phyloP scores from a whole-genome alignment of 2,797 vertebrate genomes.

The Peromyscus attwateri region DNA sequence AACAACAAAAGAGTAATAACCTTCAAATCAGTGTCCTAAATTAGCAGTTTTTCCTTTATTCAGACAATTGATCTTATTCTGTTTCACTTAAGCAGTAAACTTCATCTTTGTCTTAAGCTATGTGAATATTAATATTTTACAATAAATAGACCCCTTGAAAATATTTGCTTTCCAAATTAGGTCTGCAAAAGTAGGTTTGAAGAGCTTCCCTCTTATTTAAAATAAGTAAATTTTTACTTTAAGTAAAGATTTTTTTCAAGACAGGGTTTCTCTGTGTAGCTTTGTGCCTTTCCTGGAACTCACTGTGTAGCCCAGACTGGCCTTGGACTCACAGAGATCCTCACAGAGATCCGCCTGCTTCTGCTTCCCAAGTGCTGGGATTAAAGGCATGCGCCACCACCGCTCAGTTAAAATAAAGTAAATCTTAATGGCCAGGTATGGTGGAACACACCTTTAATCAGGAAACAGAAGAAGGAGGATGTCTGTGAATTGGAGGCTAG shows the following conservation, averaged over 20 bases:
- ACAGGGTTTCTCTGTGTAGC: too few relatives aligned
- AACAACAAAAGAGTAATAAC: too few relatives aligned
- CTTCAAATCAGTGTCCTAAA: slow-evolving; percentile 41
- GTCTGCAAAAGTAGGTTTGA: slow-evolving; percentile 7
- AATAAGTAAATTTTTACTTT: neutral
- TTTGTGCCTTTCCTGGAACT: too few relatives aligned
- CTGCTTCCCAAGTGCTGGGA: too few relatives aligned
- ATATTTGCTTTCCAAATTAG: neutral
- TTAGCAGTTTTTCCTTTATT: slow-evolving; percentile 17
- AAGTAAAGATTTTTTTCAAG: too few relatives aligned
- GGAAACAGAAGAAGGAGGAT: neutral
- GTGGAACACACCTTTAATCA: too few relatives aligned
- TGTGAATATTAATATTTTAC: neutral
- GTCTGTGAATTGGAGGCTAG: neutral
- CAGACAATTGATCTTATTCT: slow-evolving; percentile 40
- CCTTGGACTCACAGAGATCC: too few relatives aligned
- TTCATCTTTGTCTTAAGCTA: neutral
- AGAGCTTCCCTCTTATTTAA: slow-evolving; percentile 47
- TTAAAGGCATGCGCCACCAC: too few relatives aligned
- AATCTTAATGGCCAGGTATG: too few relatives aligned
- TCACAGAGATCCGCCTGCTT: too few relatives aligned
- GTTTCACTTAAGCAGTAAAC: slow-evolving; percentile 23
- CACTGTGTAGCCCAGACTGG: too few relatives aligned
- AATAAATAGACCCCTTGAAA: neutral
- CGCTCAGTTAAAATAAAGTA: too few relatives aligned